These are phyloP conservation scores for Ceratothoa steindachneri DNA, from an alignment of 2,888 invertebrate genomes.

Conservation along the genomic window DNA sequence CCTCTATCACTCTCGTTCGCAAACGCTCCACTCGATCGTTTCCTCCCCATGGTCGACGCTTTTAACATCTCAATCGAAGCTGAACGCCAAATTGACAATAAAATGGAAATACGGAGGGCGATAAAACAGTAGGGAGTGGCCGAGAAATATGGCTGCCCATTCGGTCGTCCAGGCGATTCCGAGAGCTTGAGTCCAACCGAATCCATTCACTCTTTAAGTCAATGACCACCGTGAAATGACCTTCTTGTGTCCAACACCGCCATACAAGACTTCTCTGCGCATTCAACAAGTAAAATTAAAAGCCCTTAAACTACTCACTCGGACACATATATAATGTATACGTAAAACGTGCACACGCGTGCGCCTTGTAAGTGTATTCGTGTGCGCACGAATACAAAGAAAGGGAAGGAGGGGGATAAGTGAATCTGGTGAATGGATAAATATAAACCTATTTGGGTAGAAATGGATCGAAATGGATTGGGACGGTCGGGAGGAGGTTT, in stretches of 20 bases:
- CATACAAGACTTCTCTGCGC: neutral
- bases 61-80: constrained; percentile 1
- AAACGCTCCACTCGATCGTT: no score
- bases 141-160: neutral
- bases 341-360: neutral
- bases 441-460: neutral
- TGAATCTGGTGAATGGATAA: neutral
- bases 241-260: constrained; percentile 5
- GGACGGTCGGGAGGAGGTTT: no score
- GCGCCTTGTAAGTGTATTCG: neutral
- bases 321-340: no score
- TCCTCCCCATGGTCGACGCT: no score
- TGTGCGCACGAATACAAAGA: neutral
- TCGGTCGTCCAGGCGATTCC: neutral
- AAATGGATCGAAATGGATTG: constrained; percentile 1
- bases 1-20: neutral
- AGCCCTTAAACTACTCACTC: neutral
- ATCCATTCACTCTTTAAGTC: constrained; percentile 4
- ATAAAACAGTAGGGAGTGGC: constrained; percentile 8
- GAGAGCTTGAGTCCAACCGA: neutral
- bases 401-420: no score
- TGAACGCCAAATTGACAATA: constrained; percentile 11
- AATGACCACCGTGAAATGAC: constrained; percentile 12
- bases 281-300: constrained; percentile 13
- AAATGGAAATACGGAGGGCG: neutral